Base-by-base conservation (phyloP, 1,140 invertebrate species). In the Gerris buenoi region DNA sequence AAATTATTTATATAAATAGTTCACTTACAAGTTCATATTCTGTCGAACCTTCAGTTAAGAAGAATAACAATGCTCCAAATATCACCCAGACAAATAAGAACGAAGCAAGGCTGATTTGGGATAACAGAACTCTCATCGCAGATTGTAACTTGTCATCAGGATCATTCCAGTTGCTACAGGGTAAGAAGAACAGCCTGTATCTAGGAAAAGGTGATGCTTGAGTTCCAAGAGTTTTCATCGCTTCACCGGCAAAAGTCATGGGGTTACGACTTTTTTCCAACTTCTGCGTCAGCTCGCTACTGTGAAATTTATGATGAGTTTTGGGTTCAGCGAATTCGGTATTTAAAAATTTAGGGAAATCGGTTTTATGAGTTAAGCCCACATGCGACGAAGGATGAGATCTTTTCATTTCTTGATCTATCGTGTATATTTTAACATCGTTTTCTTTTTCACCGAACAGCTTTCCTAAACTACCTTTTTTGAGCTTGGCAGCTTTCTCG, bases 31-130 rank as follows among this genome's bases (percentile, higher is more conserved):
- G 80, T 61, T 76, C 73, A 2, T 76, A 75, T 71, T 85, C 83
- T 1, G 80, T 75, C 0, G 82, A 82, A 5, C 81, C 82, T 76
- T 85, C 84, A 13, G 82, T 83, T 2, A 79, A 74, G 69, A 79
- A 80, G 72, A 85, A 84, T 0, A 81, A 79, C 0, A 77, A 76
- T 2, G 84, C 83, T 25, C 83, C 83, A 0, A 81, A 72, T 15
- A 85, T 70, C 0, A 81, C 78, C 84, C 84, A 85, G 3, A 79
- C 70, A 0, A 79, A 70, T 15, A 85, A 72, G 0, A 84, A 73
- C 69, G 79, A 77, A 1, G 78, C 75, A 2, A 85, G 72, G 26
- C 83, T 83, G 62, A 74, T 69, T 70, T 80, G 79, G 26, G 77
- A 78, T 27, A 79, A 70, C 15, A 77, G 67, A 74, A 76, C 75